Percentiles rank a stretch among this genome's conserved stretches.
Conservation (phyloP, 1,140 invertebrate species). For the Ptiloglossa arizonensis region DNA sequence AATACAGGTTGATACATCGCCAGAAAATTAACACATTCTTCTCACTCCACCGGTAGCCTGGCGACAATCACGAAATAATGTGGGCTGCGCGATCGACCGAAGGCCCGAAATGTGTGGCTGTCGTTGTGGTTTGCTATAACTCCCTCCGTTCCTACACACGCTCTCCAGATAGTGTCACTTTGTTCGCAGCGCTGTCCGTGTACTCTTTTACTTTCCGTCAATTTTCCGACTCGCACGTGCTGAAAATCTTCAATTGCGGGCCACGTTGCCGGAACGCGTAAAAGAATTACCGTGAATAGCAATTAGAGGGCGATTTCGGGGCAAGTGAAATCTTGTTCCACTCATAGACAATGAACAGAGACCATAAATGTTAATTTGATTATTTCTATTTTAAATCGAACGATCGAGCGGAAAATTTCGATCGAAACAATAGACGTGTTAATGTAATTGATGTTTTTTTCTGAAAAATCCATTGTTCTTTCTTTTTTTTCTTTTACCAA, state of each 20-base stretch:
- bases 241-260: neutral
- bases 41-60: conserved; percentile 72
- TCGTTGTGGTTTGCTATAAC: conserved; percentile 75
- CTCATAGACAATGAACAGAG: neutral
- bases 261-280: neutral
- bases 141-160: conserved; percentile 38
- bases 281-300: neutral
- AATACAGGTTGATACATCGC: conserved; percentile 75
- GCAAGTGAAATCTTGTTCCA: neutral
- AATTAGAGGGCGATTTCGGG: neutral
- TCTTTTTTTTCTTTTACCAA: too few species aligned
- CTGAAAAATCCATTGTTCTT: too few species aligned
- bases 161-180: conserved; percentile 41
- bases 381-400: too few species aligned
- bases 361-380: too few species aligned
- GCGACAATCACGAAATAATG: conserved; percentile 80
- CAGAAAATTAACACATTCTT: conserved; percentile 80
- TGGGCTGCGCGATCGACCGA: conserved; percentile 72
- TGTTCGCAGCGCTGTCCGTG: conserved; percentile 34
- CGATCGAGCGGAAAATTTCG: too few species aligned
- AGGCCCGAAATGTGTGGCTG: conserved; percentile 77
- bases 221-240: neutral
- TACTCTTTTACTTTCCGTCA: neutral
- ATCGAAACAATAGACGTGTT: too few species aligned
- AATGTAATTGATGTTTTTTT: too few species aligned